Base-by-base conservation (phyloP, 2,797 vertebrate species). In the Graptemys geographica region DNA sequence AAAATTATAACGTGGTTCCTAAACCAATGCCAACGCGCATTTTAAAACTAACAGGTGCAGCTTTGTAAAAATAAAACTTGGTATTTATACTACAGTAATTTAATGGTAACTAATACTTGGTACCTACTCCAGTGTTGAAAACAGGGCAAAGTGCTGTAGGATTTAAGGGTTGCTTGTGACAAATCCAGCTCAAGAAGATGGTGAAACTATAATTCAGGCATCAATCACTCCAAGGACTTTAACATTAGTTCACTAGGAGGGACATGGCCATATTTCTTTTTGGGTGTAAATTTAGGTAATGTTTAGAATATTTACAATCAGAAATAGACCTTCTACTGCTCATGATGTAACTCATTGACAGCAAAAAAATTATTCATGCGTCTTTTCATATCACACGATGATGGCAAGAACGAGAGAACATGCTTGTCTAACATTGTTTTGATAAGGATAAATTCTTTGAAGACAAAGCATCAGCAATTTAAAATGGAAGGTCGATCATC, bases 321-420 rank as follows among this genome's bases (percentile, higher is more conserved):
- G 93, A 94, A 98, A 97, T 92, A 92, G 97, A 98, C 98, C 98
- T 98, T 98, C 98, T 98, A 94, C 86, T 96, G 97, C 96, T 98
- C 97, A 92, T 89, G 97, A 93, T 97, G 97, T 95, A 97, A 96
- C 96, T 98, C 96, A 98, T 94, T 96, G 97, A 98, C 92, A 97
- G 98, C 94, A 96, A 97, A 97, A 95, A 97, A 97, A 97, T 62
- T 92, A 98, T 94, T 98, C 98, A 99, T 99, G 98, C 98, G 98
- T 98, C 98, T 98, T 98, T 98, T 98, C 98, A 96, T 98, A 98
- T 98, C 97, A 98, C 95, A 94, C 13, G 96, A 96, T 97, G 98
- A 98, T 97, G 97, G 98, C 97, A 97, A 98, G 96, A 98, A 98
- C 9, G 53, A 97, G 95, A 98, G 97, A 98, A 98, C 98, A 98